Evolutionary conservation across 2,113 vertebrate genomes (phyloP).

Genomic region (Limnothrissa miodon): DNA sequence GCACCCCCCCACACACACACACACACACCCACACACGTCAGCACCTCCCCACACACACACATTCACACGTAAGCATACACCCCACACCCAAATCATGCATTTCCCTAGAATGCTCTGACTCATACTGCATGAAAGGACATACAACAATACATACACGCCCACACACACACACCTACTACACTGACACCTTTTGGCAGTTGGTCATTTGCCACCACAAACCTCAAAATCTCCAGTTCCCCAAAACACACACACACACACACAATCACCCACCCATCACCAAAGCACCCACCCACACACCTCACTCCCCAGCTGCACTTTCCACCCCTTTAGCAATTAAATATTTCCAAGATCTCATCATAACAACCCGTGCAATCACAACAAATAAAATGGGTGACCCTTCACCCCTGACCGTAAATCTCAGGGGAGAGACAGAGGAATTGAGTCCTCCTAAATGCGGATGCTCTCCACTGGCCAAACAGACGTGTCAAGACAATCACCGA

Average conservation of each 20-base stretch:
- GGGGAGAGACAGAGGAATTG: neutral
- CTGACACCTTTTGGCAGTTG: neutral
- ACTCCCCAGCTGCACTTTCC: neutral
- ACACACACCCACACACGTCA: neutral
- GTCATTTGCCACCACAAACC: neutral
- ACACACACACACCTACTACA: neutral
- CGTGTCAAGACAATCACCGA: neutral
- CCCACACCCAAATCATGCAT: neutral
- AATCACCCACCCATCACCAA: neutral
- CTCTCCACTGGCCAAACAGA: neutral
- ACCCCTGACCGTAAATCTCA: neutral
- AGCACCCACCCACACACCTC: neutral
- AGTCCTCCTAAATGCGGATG: neutral
- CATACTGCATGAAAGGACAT: no score
- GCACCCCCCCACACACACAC: neutral
- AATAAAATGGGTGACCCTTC: neutral
- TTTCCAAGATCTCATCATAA: slow-evolving; percentile 20
- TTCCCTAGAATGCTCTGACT: slow-evolving; percentile 1
- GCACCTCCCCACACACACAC: neutral
- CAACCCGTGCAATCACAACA: slow-evolving; percentile 10
- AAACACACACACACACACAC: neutral
- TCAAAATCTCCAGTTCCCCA: neutral
- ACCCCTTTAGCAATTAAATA: slow-evolving; percentile 56
- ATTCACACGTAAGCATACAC: neutral
- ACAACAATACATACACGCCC: neutral